These are phyloP conservation scores for Euborellia annulipes DNA, from an alignment of 1,140 invertebrate genomes.

Conservation along the genomic window DNA sequence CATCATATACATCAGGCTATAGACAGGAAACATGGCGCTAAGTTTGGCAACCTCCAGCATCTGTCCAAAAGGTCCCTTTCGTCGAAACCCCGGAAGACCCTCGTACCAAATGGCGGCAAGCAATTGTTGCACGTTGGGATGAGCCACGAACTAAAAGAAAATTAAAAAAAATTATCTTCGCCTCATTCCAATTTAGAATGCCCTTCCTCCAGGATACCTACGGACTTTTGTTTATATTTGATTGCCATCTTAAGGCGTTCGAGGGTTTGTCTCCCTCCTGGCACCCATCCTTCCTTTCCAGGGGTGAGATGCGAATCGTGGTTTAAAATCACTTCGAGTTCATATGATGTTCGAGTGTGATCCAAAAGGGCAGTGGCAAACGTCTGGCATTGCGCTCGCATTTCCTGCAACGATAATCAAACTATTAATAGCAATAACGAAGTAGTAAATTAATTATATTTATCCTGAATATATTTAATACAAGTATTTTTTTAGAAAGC, in stretches of 20 bases:
- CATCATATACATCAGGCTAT: conserved; percentile 72
- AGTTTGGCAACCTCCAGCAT: conserved; percentile 61
- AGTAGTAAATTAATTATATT: no score
- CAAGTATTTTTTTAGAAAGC: no score
- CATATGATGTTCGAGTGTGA: conserved; percentile 73
- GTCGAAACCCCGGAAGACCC: conserved; percentile 70
- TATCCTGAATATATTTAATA: no score
- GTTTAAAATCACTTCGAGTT: conserved; percentile 82
- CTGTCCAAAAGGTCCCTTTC: conserved; percentile 59
- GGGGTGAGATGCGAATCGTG: conserved; percentile 40
- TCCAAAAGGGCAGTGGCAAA: conserved; percentile 77
- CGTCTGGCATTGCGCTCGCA: conserved; percentile 60
- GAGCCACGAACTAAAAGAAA: conserved; percentile 66
- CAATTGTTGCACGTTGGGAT: conserved; percentile 83
- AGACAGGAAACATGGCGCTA: conserved; percentile 70
- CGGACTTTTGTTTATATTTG: conserved; percentile 89
- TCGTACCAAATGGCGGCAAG: conserved; percentile 88
- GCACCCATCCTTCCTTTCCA: conserved; percentile 58
- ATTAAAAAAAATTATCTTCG: no score
- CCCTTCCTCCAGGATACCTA: no score
- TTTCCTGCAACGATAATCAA: conserved; percentile 36
- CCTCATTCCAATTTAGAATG: no score
- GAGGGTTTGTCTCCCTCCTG: conserved; percentile 65
- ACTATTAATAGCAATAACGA: no score
- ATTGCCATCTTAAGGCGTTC: conserved; percentile 84